These are phyloP conservation scores for Nothoprocta pentlandii DNA, from an alignment of 2,113 vertebrate species.

Conservation along the genomic window DNA sequence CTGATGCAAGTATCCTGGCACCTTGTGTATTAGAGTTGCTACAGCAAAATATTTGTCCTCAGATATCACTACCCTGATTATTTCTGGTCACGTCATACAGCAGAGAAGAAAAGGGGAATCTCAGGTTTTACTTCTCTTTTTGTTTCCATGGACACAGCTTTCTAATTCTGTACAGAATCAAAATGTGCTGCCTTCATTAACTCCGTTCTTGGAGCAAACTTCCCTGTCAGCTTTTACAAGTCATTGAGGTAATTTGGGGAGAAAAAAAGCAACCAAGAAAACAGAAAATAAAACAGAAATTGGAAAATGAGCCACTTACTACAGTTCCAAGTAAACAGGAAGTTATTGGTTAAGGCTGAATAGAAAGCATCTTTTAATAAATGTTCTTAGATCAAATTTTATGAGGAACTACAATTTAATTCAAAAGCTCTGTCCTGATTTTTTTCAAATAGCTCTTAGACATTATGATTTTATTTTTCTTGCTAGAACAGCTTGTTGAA, in stretches of 20 bases:
- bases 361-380: conserved; percentile 42
- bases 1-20: conserved; percentile 43
- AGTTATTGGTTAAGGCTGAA: not conserved
- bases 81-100: conserved; percentile 43
- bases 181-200: conserved; percentile 77
- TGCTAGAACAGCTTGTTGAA: not conserved
- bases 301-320: conserved; percentile 43
- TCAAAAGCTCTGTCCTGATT: conserved; percentile 25
- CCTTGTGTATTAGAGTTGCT: conserved; percentile 40
- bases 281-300: conserved; percentile 33
- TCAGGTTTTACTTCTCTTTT: conserved; percentile 72
- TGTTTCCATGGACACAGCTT: conserved; percentile 84
- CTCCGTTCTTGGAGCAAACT: conserved; percentile 69
- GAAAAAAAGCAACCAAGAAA: conserved; percentile 30
- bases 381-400: not conserved
- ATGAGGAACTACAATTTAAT: not conserved
- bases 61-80: conserved; percentile 58
- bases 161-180: conserved; percentile 75
- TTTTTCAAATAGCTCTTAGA: conserved; percentile 12
- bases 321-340: conserved; percentile 38
- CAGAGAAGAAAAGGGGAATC: conserved; percentile 62
- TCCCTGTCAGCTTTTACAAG: conserved; percentile 64
- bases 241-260: conserved; percentile 65
- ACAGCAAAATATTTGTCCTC: conserved; percentile 62
- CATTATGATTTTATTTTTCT: not conserved